Conservation (phyloP, 1,140 invertebrate genomes). For the Papilio polyxenes region DNA sequence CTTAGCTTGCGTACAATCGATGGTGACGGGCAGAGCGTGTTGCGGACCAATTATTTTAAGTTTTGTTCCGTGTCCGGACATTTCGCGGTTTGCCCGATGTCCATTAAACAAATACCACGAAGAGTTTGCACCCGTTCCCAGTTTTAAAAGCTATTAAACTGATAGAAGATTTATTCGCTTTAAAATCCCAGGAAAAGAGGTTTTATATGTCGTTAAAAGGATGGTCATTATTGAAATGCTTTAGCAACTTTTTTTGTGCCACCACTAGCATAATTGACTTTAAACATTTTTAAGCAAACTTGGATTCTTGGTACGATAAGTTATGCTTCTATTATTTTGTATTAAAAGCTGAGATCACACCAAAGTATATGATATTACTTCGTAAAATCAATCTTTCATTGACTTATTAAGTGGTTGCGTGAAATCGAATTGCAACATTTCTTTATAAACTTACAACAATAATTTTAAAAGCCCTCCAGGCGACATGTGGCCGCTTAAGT, state of each 20-base stretch:
- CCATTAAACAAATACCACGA: conserved; percentile 65
- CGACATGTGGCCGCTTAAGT: conserved; percentile 79
- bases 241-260: background rate
- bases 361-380: background rate
- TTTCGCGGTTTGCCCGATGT: conserved; percentile 72
- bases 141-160: conserved; percentile 61
- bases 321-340: background rate
- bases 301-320: background rate
- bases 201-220: conserved; percentile 38
- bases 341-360: background rate
- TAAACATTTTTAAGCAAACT: background rate
- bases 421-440: conserved; percentile 48
- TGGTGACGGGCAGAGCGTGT: conserved; percentile 56
- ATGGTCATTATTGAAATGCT: conserved; percentile 6
- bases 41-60: conserved; percentile 78
- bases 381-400: conserved; percentile 6
- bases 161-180: conserved; percentile 53
- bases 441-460: conserved; percentile 61
- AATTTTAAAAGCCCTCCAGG: conserved; percentile 70
- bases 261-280: background rate
- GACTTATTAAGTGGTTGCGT: conserved; percentile 32
- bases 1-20: conserved; percentile 28
- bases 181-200: conserved; percentile 40
- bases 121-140: conserved; percentile 49
- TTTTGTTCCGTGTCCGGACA: conserved; percentile 76